A percentile compares a stretch with the other conserved stretches of the same genome.
These are phyloP conservation scores for Acanthoscelides obtectus DNA, from an alignment of 2,888 invertebrate genomes.

Conservation along the genomic window DNA sequence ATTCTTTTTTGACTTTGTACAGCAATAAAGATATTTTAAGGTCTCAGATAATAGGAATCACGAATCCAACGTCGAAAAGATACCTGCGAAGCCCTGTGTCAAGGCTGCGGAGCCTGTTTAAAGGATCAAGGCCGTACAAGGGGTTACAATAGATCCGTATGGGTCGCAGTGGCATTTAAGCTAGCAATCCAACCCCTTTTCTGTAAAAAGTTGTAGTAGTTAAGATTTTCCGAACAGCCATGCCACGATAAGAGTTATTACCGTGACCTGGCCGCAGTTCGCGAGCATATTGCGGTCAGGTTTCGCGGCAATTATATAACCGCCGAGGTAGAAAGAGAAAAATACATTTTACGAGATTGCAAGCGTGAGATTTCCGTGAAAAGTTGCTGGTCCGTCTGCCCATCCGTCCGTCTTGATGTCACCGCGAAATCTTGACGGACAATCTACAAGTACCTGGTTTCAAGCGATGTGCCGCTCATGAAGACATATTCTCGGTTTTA, in stretches of 20 bases:
- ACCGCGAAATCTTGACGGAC: neutral
- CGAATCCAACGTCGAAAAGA: too few relatives aligned
- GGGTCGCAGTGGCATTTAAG: too few relatives aligned
- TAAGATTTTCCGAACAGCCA: too few relatives aligned
- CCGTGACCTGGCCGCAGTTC: neutral
- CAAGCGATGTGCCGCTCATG: neutral
- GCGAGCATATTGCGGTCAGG: neutral
- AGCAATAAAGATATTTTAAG: too few relatives aligned
- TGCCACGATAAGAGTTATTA: neutral
- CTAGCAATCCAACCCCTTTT: too few relatives aligned
- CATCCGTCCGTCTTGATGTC: neutral
- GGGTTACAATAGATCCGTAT: too few relatives aligned
- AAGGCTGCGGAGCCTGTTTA: too few relatives aligned
- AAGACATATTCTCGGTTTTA: neutral
- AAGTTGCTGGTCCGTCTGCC: neutral
- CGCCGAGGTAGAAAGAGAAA: neutral
- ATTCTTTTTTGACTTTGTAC: too few relatives aligned
- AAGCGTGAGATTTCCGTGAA: neutral
- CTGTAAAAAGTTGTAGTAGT: too few relatives aligned
- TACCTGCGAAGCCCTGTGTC: too few relatives aligned
- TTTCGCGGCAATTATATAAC: neutral
- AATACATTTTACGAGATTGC: neutral
- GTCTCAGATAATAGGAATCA: too few relatives aligned
- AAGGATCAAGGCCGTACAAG: too few relatives aligned
- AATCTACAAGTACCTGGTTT: neutral